phyloP scores from a whole-genome alignment of 2,888 invertebrate species.

The Autographa pulchrina region DNA sequence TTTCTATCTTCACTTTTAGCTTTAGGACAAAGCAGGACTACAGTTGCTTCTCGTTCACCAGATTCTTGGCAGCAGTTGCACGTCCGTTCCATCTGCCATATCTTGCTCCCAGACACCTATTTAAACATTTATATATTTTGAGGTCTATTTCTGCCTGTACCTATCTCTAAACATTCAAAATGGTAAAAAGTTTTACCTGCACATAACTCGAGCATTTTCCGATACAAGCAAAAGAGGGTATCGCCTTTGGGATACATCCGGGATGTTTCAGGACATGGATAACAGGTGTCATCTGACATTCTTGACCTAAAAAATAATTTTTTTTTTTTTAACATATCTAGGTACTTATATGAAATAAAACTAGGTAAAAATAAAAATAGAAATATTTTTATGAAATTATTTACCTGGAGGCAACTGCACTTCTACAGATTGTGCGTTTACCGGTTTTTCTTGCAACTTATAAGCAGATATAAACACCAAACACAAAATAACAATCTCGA shows the following conservation, averaged over 20 bases:
- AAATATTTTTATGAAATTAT: no score
- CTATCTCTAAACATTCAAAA: not conserved
- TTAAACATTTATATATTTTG: not conserved
- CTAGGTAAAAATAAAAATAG: no score
- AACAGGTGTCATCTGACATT: conserved; percentile 97
- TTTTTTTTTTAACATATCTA: no score
- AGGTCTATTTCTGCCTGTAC: not conserved
- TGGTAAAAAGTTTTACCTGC: conserved; percentile 90
- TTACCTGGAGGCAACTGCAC: conserved; percentile 78
- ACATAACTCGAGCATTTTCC: conserved; percentile 97
- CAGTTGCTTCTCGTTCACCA: conserved; percentile 96
- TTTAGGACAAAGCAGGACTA: conserved; percentile 96
- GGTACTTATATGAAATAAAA: no score
- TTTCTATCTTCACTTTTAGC: conserved; percentile 95
- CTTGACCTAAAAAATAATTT: conserved; percentile 91
- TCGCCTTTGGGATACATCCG: conserved; percentile 97
- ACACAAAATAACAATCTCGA: conserved; percentile 56
- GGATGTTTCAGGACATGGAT: conserved; percentile 97
- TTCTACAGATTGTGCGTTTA: conserved; percentile 72
- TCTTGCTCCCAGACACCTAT: conserved; percentile 97
- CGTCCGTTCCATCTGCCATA: conserved; percentile 98
- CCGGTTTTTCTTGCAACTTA: conserved; percentile 69
- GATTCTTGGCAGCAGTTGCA: conserved; percentile 99
- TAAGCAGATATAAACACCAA: conserved; percentile 66
- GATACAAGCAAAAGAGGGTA: conserved; percentile 97